Base-by-base conservation (phyloP, 2,797 vertebrate genomes). In the Propithecus perrieri region DNA sequence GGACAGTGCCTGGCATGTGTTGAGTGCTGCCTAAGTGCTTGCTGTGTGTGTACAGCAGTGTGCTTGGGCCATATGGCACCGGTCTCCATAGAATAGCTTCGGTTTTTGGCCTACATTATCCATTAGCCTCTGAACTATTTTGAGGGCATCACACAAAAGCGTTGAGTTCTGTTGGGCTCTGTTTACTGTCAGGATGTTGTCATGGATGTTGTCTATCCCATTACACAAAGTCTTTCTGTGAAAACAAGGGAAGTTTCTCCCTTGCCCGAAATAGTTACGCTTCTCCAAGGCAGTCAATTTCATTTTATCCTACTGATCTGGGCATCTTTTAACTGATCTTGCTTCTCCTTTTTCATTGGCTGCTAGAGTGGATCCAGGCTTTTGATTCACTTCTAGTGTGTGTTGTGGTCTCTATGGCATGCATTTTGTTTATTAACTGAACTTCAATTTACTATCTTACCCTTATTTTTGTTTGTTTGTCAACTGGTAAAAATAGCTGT, bases 211-310 rank as follows among this genome's bases (percentile, higher is more conserved):
- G 63, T 95, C 91, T 85, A 91, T 86, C 26, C 53, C 15, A 8
- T 63, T 71, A 43, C 41, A 59, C 22, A 43, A 14, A 85, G 63
- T 63, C 24, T 79, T 35, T 84, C 61, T 69, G 2, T 85, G 74
- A 78, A 92, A 97, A 94, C 11, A 13, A 17, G 75, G 43, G 75
- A 55, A 24, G 48, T 69, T 91, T 78, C 41, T 94, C 35, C 81
- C 57, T 89, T 92, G 69, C 59, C 55, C 30, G 35, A n/a, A 81
- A 43, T 84, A 95, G 53, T 48, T 46, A 30, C 14, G 18, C 59
- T 81, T 91, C 46, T 85, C 67, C 74, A 53, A 24, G 22, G 57
- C 20, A 65, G 61, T 41, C 12, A 13, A 11, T 61, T 81, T 80
- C 24, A 61, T 65, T 74, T 35, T 83, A 12, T 18, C 43, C 0